Conservation (phyloP, 1,140 invertebrate species). For the Drosophila santomea region DNA sequence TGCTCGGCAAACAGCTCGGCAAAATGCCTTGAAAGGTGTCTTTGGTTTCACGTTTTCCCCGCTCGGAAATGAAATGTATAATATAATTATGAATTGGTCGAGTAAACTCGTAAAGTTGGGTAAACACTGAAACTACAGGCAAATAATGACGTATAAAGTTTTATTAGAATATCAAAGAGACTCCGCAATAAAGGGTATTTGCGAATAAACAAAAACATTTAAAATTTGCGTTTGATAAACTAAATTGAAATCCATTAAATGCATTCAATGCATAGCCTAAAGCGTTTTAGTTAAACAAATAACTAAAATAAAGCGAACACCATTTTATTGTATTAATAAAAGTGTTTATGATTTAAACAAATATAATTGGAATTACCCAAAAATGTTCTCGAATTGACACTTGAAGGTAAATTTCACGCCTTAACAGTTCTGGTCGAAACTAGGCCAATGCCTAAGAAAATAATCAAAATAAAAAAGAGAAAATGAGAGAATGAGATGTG, state of each 20-base stretch:
- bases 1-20: slow-evolving; percentile 30
- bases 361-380: neutral
- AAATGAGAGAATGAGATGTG: neutral
- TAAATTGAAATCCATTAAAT: neutral
- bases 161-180: neutral
- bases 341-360: neutral
- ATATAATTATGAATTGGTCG: slow-evolving; percentile 34
- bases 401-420: neutral
- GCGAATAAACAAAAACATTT: neutral
- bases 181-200: neutral
- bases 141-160: slow-evolving; percentile 8
- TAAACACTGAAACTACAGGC: slow-evolving; percentile 25
- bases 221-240: neutral
- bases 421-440: neutral
- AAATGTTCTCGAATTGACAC: neutral
- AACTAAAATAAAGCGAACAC: neutral
- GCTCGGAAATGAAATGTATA: slow-evolving; percentile 21
- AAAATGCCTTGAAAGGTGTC: slow-evolving; percentile 34
- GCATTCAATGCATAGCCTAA: neutral
- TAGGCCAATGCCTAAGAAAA: slow-evolving; percentile 29
- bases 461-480: neutral
- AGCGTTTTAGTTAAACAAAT: slow-evolving; percentile 1
- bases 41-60: slow-evolving; percentile 5
- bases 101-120: slow-evolving; percentile 41
- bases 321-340: neutral